These are phyloP conservation scores for Drosophila busckii DNA, from an alignment of 1,140 invertebrate genomes.

Conservation along the genomic window DNA sequence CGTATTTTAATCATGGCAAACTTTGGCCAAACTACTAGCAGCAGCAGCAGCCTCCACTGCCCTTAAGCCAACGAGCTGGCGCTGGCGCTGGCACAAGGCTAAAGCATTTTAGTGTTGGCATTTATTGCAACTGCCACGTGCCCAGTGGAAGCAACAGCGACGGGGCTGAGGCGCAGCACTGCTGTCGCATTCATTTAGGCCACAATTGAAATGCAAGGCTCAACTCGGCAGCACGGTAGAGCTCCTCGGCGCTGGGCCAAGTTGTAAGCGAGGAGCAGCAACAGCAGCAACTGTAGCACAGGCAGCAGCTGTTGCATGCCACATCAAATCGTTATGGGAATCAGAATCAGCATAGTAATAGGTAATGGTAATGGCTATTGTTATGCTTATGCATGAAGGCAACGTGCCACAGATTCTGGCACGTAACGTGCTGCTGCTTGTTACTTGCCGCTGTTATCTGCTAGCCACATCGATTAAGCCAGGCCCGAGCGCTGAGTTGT, in stretches of 20 bases:
- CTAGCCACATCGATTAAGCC: constrained; percentile 36
- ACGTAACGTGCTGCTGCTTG: constrained; percentile 4
- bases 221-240: too few relatives aligned
- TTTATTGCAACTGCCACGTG: constrained; percentile 15
- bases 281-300: too few relatives aligned
- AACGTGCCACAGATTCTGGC: constrained; percentile 19
- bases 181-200: constrained; percentile 22
- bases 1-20: constrained; percentile 58
- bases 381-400: constrained; percentile 68
- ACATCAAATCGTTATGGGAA: constrained; percentile 40
- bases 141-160: not conserved
- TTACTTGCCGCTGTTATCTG: constrained; percentile 44
- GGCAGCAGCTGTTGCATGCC: constrained; percentile 71
- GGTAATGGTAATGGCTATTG: constrained; percentile 38
- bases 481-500: not conserved
- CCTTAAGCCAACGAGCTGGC: too few relatives aligned
- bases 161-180: too few relatives aligned
- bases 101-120: constrained; percentile 2
- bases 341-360: constrained; percentile 13
- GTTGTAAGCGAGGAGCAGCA: constrained; percentile 49
- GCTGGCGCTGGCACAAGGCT: too few relatives aligned
- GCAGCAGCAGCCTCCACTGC: not conserved
- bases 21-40: constrained; percentile 23
- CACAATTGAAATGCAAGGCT: constrained; percentile 61
- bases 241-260: constrained; percentile 16